Conservation (phyloP, 2,113 vertebrate species). For the Rhipidura dahli region DNA sequence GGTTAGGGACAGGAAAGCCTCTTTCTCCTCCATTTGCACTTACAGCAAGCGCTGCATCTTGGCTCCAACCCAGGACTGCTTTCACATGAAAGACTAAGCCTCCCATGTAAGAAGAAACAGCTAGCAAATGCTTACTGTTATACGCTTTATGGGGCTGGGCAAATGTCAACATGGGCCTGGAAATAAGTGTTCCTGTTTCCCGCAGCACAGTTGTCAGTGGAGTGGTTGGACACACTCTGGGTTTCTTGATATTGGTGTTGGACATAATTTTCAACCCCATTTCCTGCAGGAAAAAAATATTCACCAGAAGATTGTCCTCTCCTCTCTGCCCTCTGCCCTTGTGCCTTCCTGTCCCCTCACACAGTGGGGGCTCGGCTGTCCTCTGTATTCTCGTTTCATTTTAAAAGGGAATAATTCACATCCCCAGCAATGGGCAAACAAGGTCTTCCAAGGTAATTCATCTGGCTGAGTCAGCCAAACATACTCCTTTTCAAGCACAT, state of each 20-base stretch:
- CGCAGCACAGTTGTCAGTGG: not conserved
- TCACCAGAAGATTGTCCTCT: not conserved
- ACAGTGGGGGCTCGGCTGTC: not conserved
- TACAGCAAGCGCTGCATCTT: not conserved
- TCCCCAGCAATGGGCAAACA: not conserved
- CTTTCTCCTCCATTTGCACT: not conserved
- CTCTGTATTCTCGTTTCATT: not conserved
- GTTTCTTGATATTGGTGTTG: slow-evolving; percentile 62
- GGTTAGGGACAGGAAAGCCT: not conserved
- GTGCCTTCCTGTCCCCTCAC: not conserved
- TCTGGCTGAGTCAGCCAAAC: not conserved
- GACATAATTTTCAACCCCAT: slow-evolving; percentile 65
- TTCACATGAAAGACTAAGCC: not conserved
- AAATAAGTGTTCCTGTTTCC: not conserved
- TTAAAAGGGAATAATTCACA: not conserved
- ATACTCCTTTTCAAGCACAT: not conserved
- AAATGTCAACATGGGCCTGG: not conserved
- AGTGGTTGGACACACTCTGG: not conserved
- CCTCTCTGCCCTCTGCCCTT: not conserved
- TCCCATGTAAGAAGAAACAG: not conserved
- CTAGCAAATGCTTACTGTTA: slow-evolving; percentile 17
- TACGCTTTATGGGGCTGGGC: not conserved
- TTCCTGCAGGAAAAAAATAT: slow-evolving; percentile 16
- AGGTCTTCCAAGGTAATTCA: not conserved
- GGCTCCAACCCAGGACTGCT: not conserved